Conservation (phyloP, 2,888 invertebrate genomes). For the Leucophenga montana region DNA sequence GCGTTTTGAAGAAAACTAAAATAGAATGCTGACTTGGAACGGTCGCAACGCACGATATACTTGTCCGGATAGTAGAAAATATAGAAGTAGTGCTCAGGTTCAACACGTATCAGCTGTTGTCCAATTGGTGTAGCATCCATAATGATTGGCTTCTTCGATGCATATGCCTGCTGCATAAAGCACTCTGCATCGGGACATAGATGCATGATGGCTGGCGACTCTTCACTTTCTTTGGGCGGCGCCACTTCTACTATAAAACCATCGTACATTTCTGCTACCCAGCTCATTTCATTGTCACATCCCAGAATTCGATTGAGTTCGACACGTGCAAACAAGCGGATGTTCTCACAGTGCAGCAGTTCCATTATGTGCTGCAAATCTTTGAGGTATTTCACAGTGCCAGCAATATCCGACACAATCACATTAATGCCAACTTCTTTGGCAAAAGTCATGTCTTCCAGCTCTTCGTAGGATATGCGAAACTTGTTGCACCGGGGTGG, state of each 20-base stretch:
- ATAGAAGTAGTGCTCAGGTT: slow-evolving; percentile 52
- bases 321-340: slow-evolving; percentile 60
- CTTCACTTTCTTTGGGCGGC: slow-evolving; percentile 22
- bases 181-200: slow-evolving; percentile 54
- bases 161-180: slow-evolving; percentile 51
- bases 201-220: slow-evolving; percentile 49
- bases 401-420: slow-evolving; percentile 55
- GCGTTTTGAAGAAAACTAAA: slow-evolving; percentile 56
- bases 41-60: slow-evolving; percentile 50
- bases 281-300: slow-evolving; percentile 49
- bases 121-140: slow-evolving; percentile 51
- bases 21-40: slow-evolving; percentile 33
- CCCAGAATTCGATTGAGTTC: slow-evolving; percentile 55
- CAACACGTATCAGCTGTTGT: slow-evolving; percentile 50
- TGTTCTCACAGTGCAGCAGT: slow-evolving; percentile 50
- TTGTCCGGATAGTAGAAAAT: slow-evolving; percentile 68
- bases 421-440: slow-evolving; percentile 63
- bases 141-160: slow-evolving; percentile 61
- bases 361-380: slow-evolving; percentile 48
- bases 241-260: slow-evolving; percentile 61
- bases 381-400: slow-evolving; percentile 48
- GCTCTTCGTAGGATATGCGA: slow-evolving; percentile 65
- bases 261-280: slow-evolving; percentile 61
- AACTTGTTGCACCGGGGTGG: slow-evolving; percentile 53
- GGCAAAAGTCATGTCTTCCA: slow-evolving; percentile 68